Evolutionary conservation across 2,113 vertebrate genomes (phyloP).

Genomic region (Amazona guildingii): DNA sequence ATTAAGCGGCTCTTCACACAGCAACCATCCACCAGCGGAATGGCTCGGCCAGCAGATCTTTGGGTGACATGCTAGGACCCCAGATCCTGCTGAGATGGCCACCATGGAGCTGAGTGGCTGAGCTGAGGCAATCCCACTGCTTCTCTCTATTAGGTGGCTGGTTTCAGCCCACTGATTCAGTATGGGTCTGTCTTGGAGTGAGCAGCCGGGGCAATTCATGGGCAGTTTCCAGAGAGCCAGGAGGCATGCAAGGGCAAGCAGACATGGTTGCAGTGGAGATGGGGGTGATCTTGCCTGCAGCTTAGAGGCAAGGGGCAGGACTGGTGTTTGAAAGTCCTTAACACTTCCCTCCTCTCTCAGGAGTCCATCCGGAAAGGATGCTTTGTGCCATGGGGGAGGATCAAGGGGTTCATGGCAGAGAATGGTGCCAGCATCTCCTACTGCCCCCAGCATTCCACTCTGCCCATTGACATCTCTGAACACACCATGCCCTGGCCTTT

Average conservation of each 20-base stretch:
- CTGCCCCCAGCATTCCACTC: constrained; percentile 88
- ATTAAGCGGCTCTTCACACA: fast-evolving
- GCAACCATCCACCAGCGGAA: neutral
- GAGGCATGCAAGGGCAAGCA: fast-evolving
- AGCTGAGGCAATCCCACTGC: fast-evolving
- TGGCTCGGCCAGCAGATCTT: neutral
- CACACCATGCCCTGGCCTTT: constrained; percentile 93
- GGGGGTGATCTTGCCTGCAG: neutral
- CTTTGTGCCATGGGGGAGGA: constrained; percentile 83
- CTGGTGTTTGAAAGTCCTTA: neutral
- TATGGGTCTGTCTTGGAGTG: fast-evolving
- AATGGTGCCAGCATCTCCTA: constrained; percentile 63
- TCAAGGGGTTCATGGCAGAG: constrained; percentile 95
- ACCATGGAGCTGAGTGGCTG: neutral
- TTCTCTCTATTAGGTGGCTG: neutral
- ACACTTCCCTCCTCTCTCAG: constrained; percentile 58
- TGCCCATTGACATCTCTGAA: constrained; percentile 94
- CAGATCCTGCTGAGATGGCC: neutral
- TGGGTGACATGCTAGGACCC: neutral
- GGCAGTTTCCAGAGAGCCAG: neutral
- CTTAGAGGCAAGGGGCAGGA: neutral
- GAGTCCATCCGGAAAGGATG: constrained; percentile 91
- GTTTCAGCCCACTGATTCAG: neutral
- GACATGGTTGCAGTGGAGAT: neutral
- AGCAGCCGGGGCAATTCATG: neutral